phyloP scores from a whole-genome alignment of 2,113 vertebrate genomes.

The Zosterops borbonicus region DNA sequence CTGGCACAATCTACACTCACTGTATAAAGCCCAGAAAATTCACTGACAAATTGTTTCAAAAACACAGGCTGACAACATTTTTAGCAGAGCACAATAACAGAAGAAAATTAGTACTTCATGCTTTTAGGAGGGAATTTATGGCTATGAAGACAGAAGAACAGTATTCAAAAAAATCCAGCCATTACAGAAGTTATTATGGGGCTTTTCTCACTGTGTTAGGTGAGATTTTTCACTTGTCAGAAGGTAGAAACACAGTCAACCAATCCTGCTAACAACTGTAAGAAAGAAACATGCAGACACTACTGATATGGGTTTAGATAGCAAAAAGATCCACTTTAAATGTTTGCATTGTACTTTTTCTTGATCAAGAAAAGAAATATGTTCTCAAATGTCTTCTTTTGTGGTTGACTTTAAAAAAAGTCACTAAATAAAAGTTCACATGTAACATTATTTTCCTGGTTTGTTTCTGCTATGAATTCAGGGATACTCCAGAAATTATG shows the following conservation, averaged over 20 bases:
- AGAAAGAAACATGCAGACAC: background rate
- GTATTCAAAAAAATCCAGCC: background rate
- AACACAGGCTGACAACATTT: background rate
- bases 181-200: background rate
- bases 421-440: background rate
- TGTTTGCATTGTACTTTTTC: background rate
- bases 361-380: background rate
- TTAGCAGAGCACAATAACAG: background rate
- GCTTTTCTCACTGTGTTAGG: background rate
- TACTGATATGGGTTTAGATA: background rate
- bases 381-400: background rate
- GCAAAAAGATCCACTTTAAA: background rate
- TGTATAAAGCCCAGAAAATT: background rate
- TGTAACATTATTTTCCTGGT: background rate
- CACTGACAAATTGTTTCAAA: background rate
- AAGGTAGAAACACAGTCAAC: background rate
- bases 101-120: background rate
- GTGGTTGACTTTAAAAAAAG: background rate
- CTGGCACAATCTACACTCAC: background rate
- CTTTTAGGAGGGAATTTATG: background rate
- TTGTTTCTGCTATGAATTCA: background rate
- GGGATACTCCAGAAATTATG: constrained; percentile 8
- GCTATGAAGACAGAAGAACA: background rate
- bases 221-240: background rate
- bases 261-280: background rate